Evolutionary conservation across 2,797 vertebrate genomes (phyloP).

Genomic region (Smutsia temminckii): DNA sequence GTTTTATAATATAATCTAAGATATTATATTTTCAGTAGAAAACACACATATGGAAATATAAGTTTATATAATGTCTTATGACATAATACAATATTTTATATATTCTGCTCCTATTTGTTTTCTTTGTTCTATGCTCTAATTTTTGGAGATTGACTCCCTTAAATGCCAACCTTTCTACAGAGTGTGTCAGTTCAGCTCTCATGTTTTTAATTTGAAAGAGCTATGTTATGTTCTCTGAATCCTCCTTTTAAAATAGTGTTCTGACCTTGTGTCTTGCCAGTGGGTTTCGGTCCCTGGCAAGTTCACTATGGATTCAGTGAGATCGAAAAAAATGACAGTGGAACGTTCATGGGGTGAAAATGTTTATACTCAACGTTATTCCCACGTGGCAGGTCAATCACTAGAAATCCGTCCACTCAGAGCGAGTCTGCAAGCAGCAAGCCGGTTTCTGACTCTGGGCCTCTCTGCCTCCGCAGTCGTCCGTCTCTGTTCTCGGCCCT

Average conservation of each 20-base stretch:
- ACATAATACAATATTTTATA: neutral
- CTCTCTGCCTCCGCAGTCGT: too few species aligned
- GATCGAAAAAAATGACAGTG: too few species aligned
- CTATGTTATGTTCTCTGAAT: conserved; percentile 26
- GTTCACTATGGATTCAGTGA: too few species aligned
- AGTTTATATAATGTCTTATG: neutral
- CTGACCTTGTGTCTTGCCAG: too few species aligned
- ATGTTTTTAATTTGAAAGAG: conserved; percentile 40
- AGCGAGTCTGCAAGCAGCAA: too few species aligned
- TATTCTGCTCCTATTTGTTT: neutral
- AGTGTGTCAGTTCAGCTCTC: neutral
- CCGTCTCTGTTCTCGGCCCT: too few species aligned
- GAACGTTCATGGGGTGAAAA: too few species aligned
- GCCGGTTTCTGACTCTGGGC: too few species aligned
- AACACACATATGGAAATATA: neutral
- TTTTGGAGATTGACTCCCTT: neutral
- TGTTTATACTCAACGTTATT: too few species aligned
- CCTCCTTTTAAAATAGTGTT: neutral
- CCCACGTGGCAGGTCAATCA: too few species aligned
- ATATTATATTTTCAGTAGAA: conserved; percentile 6
- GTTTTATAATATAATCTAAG: neutral
- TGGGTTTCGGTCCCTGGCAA: too few species aligned
- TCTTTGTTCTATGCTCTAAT: neutral
- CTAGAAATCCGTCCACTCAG: too few species aligned
- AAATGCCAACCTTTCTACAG: neutral